phyloP scores from a whole-genome alignment of 30 jellyfish, hydroid and myxozoan species.

The Turritopsis dohrnii region DNA sequence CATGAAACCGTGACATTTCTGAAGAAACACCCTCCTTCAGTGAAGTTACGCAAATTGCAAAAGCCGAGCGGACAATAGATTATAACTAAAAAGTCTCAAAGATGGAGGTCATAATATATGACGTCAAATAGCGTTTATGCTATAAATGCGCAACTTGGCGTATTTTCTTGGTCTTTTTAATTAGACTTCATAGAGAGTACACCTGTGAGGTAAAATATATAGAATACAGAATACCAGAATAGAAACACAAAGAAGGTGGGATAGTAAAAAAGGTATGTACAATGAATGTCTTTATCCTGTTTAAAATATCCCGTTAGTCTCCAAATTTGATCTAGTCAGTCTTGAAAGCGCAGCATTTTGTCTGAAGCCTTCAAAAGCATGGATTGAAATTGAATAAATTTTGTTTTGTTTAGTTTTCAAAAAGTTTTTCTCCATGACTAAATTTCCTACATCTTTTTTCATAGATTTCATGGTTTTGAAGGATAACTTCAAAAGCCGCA shows the following conservation, averaged over 20 bases:
- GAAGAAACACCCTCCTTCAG: background rate
- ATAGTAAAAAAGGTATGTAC: background rate
- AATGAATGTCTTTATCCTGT: too few relatives aligned
- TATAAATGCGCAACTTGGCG: background rate
- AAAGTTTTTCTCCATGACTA: background rate
- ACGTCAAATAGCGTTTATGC: background rate
- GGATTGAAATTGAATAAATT: too few relatives aligned
- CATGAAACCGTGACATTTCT: background rate
- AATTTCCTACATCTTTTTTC: background rate
- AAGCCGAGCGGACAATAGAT: background rate
- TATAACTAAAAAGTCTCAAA: too few relatives aligned
- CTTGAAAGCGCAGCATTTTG: too few relatives aligned
- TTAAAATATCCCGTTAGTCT: too few relatives aligned
- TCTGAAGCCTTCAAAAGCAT: too few relatives aligned
- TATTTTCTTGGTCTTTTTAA: background rate
- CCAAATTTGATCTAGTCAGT: too few relatives aligned
- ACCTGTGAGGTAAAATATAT: background rate
- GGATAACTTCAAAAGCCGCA: background rate
- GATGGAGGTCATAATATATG: background rate
- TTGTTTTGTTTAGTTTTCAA: too few relatives aligned
- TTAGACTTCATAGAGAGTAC: background rate
- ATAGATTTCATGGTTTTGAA: background rate
- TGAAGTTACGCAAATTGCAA: background rate
- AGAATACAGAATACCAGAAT: background rate
- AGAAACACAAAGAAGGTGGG: background rate